These are phyloP conservation scores for Phainopepla nitens DNA, from an alignment of 2,113 vertebrate species.

Conservation along the genomic window DNA sequence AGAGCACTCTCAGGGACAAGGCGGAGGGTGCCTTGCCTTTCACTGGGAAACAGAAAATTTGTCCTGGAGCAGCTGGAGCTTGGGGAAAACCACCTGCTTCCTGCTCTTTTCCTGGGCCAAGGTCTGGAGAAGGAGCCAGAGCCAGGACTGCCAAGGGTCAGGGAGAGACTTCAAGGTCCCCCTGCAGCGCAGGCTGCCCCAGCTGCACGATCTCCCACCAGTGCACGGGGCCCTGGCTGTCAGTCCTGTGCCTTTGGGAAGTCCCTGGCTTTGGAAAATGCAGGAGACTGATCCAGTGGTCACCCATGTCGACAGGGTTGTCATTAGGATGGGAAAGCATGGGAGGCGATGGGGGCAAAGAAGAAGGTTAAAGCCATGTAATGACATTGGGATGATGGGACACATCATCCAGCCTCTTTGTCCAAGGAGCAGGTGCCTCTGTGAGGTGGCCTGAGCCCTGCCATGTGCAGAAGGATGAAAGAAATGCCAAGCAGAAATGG, in stretches of 20 bases:
- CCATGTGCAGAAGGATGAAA: not conserved
- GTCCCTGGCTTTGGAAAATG: not conserved
- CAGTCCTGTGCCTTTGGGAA: not conserved
- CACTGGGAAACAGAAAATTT: not conserved
- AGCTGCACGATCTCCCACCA: not conserved
- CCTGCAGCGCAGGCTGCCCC: not conserved
- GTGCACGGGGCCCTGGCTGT: rapidly evolving
- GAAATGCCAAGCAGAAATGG: not conserved
- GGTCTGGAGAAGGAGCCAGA: not conserved
- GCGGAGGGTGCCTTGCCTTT: not conserved
- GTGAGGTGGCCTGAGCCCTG: not conserved
- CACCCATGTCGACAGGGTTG: too few relatives aligned
- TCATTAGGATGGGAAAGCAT: rapidly evolving
- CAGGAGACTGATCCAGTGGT: not conserved
- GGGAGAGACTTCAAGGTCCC: not conserved
- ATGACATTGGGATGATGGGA: not conserved
- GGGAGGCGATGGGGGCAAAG: not conserved
- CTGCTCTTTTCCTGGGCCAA: not conserved
- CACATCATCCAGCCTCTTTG: not conserved
- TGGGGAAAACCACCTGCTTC: not conserved
- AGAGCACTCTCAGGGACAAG: not conserved
- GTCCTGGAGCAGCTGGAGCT: not conserved
- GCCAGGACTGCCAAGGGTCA: not conserved
- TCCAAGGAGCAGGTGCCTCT: not conserved
- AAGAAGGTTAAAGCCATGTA: not conserved